Percentiles rank a stretch among this genome's conserved stretches.
Evolutionary conservation across 2,888 invertebrate genomes (phyloP).

Genomic region (Laothoe populi): DNA sequence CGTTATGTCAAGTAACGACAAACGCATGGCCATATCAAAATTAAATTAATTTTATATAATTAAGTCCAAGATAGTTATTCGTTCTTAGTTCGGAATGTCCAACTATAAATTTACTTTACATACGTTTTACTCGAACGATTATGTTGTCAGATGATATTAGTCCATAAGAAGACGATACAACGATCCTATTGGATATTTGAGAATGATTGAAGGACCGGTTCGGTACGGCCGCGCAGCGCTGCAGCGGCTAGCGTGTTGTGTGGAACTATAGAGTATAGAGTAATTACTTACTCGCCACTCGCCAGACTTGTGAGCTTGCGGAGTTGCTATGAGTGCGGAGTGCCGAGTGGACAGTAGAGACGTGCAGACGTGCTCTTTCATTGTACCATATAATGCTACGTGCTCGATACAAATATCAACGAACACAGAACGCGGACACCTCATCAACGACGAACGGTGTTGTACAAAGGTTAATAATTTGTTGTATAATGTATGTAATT

Average conservation of each 20-base stretch:
- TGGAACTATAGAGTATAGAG: too few relatives aligned
- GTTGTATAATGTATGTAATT: slow-evolving; percentile 83
- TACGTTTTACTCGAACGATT: slow-evolving; percentile 47
- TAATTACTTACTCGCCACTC: too few relatives aligned
- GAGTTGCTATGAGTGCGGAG: background rate
- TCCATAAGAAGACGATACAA: slow-evolving; percentile 25
- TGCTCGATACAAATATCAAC: slow-evolving; percentile 55
- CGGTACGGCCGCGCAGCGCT: background rate
- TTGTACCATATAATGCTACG: slow-evolving; percentile 75
- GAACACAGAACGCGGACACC: slow-evolving; percentile 61
- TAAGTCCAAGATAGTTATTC: slow-evolving; percentile 40
- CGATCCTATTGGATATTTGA: slow-evolving; percentile 22
- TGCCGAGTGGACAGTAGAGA: slow-evolving; percentile 5
- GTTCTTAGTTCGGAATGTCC: slow-evolving; percentile 52
- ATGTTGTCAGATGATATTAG: slow-evolving; percentile 48
- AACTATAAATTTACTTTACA: slow-evolving; percentile 58
- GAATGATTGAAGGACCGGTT: slow-evolving; percentile 22
- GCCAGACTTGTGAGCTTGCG: too few relatives aligned
- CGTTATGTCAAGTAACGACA: slow-evolving; percentile 70
- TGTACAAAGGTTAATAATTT: slow-evolving; percentile 80
- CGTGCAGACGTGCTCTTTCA: slow-evolving; percentile 59
- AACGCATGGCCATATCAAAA: slow-evolving; percentile 82
- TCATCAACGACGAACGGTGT: slow-evolving; percentile 64
- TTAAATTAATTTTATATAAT: slow-evolving; percentile 66
- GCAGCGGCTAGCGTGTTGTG: too few relatives aligned